Base-by-base conservation (phyloP, 2,888 invertebrate species). In the Crossocerus cetratus region DNA sequence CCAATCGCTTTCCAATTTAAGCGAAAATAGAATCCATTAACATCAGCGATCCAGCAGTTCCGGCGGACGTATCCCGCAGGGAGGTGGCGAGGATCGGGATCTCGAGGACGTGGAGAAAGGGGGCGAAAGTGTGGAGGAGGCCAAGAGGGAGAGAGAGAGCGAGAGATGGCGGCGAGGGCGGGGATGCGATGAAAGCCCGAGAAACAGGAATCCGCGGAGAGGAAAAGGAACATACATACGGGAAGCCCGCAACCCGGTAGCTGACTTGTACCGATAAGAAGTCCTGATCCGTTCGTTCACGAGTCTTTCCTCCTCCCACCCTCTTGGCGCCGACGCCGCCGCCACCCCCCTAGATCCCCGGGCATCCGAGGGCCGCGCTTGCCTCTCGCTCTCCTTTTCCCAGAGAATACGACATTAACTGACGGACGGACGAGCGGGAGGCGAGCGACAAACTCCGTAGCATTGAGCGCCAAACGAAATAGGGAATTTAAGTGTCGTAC, bases 1-100 rank as follows among this genome's bases (percentile, higher is more conserved):
- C 75, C 84, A 84, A 88, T 87, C 86, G 83, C 81, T 86, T 86
- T 87, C 82, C 86, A 86, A 87, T 87, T 85, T 85, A 80, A 82
- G 76, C 76, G 76, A 84, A 84, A 88, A 87, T 85, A 79, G 85
- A 84, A 86, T 85, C 87, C 86, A 88, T 88, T 87, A 87, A 85
- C 84, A 86, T 84, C 82, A 76, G 78, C 67, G 76, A 69, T 68
- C 62, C 43, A 62, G 21, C 45, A 73, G 56, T 69, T 64, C 59
- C 64, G 67, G 60, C 73, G 69, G 70, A 69, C 73, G 70, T 59
- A 69, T 77, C 71, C 72, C 74, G 69, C 57, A 43, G 64, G 32
- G 58, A 58, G 44, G 23, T 14, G 53, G 43, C 54, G 60, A 74
- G 75, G 22, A 64, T 68, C 76, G 55, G 71, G 73, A 72, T 63